Evolutionary conservation across 2,113 vertebrate species (phyloP).

Genomic region (Pseudorasbora parva): DNA sequence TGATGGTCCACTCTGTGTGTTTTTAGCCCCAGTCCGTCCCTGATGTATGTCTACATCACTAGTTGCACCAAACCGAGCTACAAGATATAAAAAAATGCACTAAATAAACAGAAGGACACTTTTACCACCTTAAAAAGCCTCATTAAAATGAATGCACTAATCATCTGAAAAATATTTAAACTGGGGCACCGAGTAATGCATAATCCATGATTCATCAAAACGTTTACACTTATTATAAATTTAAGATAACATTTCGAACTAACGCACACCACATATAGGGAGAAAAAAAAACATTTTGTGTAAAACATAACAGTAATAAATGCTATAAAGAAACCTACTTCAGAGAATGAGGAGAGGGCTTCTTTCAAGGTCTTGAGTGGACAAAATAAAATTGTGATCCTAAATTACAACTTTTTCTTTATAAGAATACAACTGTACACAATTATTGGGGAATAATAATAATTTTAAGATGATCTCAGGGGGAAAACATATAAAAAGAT

Average conservation of each 20-base stretch:
- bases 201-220: neutral
- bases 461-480: neutral
- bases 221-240: neutral
- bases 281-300: neutral
- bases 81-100: no score
- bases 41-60: no score
- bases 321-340: neutral
- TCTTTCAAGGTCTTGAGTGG: neutral
- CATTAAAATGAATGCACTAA: neutral
- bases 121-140: neutral
- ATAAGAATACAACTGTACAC: neutral
- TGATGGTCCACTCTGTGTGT: no score
- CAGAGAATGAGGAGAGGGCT: neutral
- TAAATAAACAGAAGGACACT: neutral
- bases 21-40: no score
- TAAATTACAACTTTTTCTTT: neutral
- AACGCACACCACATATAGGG: neutral
- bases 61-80: no score
- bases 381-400: neutral
- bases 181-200: neutral
- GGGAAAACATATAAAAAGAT: neutral
- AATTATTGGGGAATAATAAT: neutral
- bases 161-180: neutral
- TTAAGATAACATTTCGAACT: slow-evolving; percentile 1
- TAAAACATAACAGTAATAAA: neutral